Conservation (phyloP, 2,888 invertebrate genomes). For the Himalopsyche japonica region DNA sequence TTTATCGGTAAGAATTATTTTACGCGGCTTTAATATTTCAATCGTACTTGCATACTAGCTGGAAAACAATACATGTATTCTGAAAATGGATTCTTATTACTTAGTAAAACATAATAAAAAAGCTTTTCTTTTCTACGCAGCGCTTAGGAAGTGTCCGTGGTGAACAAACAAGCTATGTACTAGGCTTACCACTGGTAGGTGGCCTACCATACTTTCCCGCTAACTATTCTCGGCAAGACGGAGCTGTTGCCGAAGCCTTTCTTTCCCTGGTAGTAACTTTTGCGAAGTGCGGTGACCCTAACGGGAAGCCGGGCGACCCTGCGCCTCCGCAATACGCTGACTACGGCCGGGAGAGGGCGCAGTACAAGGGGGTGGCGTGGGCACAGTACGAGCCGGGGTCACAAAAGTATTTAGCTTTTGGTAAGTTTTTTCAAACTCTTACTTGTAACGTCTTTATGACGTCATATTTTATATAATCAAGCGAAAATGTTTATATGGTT, state of each 20-base stretch:
- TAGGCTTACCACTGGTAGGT: constrained; percentile 73
- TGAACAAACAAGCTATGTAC: constrained; percentile 75
- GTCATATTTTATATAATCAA: too few species aligned
- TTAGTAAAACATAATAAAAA: too few species aligned
- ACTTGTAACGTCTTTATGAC: too few species aligned
- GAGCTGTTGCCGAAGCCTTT: constrained; percentile 72
- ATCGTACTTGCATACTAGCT: too few species aligned
- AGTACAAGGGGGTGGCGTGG: constrained; percentile 70
- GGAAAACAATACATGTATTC: too few species aligned
- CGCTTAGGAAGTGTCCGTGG: constrained; percentile 75
- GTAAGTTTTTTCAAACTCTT: constrained; percentile 52
- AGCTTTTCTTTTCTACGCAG: constrained; percentile 49
- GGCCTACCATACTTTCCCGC: constrained; percentile 66
- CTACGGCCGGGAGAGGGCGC: constrained; percentile 63
- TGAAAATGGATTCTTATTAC: too few species aligned
- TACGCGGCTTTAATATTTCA: too few species aligned
- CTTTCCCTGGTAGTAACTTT: constrained; percentile 78
- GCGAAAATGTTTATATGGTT: too few species aligned
- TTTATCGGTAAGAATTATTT: too few species aligned
- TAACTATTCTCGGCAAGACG: constrained; percentile 76
- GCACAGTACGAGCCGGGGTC: constrained; percentile 78
- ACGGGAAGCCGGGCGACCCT: constrained; percentile 58
- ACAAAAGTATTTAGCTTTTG: constrained; percentile 78
- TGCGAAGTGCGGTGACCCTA: constrained; percentile 77
- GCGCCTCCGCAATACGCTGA: constrained; percentile 52